Conservation (phyloP, 2,797 vertebrate species). For the Eidolon dupreanum region DNA sequence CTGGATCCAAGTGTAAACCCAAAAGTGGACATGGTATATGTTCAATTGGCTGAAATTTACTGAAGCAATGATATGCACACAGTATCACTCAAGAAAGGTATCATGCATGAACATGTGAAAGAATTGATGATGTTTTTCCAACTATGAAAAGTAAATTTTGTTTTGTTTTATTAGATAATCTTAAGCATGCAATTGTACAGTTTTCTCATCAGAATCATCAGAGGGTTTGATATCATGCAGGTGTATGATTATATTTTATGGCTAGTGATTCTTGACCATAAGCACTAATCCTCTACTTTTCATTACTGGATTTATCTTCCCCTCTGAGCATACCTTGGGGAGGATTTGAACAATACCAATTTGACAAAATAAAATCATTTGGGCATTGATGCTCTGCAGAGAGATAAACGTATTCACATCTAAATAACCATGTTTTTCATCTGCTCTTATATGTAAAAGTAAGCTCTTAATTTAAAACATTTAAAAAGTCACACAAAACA, state of each 20-base stretch:
- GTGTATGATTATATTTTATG: background rate
- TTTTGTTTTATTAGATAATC: background rate
- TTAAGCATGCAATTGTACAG: background rate
- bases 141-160: background rate
- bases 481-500: background rate
- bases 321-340: background rate
- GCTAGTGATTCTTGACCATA: accelerated
- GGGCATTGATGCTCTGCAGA: background rate
- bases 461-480: background rate
- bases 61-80: background rate
- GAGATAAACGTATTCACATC: background rate
- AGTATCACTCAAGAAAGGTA: background rate
- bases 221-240: accelerated
- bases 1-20: background rate
- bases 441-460: background rate
- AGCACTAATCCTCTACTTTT: background rate
- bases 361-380: background rate
- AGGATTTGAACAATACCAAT: background rate
- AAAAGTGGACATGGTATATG: background rate
- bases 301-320: background rate
- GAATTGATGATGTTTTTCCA: background rate
- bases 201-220: background rate
- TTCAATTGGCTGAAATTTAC: background rate
- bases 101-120: background rate
- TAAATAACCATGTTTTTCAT: background rate